Conservation (phyloP, 2,113 vertebrate genomes). For the Tapirus terrestris region DNA sequence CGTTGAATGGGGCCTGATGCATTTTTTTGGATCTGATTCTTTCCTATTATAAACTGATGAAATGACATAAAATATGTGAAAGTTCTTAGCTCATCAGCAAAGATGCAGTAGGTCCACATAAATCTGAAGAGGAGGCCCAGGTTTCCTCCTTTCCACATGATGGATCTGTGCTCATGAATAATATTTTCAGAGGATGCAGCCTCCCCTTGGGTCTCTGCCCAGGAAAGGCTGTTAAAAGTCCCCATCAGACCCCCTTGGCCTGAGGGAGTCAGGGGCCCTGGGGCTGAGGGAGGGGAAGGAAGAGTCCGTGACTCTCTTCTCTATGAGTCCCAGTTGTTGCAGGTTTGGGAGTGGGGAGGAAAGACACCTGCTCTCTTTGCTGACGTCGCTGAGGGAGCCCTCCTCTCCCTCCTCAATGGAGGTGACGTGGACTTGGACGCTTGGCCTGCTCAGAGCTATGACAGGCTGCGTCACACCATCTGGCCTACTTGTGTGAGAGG, state of each 20-base stretch:
- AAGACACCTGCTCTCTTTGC: slow-evolving; percentile 29
- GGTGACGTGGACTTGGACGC: background rate
- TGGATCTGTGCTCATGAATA: background rate
- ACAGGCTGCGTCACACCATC: background rate
- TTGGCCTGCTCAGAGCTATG: background rate
- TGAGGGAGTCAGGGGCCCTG: background rate
- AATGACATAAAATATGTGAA: background rate
- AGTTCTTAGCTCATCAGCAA: background rate
- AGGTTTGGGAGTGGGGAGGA: background rate
- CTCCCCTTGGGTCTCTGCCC: background rate
- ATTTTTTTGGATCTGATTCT: background rate
- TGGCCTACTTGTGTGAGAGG: background rate
- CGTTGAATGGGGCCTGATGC: background rate
- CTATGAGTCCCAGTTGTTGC: background rate
- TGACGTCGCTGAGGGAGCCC: background rate
- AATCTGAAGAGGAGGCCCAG: background rate
- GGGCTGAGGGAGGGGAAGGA: background rate
- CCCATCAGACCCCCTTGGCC: background rate
- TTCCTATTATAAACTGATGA: background rate
- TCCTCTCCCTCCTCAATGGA: background rate
- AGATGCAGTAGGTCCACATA: background rate
- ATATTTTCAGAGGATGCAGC: background rate
- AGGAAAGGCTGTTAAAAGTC: background rate
- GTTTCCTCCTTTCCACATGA: background rate
- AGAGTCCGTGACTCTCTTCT: background rate